Conservation (phyloP, 1,140 invertebrate genomes). For the Leptinotarsa lineolata region DNA sequence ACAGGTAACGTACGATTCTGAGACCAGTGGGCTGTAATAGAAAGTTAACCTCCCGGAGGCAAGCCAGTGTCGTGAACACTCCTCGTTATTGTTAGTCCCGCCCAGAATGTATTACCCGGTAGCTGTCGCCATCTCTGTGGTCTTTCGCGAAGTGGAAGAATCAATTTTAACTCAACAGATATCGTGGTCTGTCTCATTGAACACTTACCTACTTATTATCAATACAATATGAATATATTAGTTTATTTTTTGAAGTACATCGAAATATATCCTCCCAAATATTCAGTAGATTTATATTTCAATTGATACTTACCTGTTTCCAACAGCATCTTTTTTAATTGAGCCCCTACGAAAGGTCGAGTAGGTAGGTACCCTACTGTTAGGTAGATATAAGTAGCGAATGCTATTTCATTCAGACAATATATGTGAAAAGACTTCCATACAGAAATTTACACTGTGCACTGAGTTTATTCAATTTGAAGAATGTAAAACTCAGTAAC, state of each 20-base stretch:
- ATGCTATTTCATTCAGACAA: no score
- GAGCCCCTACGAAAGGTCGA: not conserved
- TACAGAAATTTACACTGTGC: no score
- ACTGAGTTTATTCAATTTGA: no score
- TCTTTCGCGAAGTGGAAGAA: not conserved
- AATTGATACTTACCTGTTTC: no score
- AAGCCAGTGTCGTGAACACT: slow-evolving; percentile 9
- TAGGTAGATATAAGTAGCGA: no score
- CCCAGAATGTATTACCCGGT: slow-evolving; percentile 12
- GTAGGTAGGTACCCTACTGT: not conserved
- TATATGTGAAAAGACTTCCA: no score
- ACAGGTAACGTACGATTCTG: not conserved
- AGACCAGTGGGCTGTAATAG: not conserved
- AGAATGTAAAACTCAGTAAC: no score
- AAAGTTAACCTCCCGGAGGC: not conserved
- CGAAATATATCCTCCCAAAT: not conserved
- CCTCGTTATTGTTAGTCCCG: not conserved
- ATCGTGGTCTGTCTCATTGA: not conserved
- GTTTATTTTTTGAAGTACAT: not conserved
- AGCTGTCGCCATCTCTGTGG: slow-evolving; percentile 18
- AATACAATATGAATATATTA: not conserved
- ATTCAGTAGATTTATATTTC: no score
- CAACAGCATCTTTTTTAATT: no score
- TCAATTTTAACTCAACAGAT: not conserved
- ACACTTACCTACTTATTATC: not conserved